phyloP scores from a whole-genome alignment of 2,113 vertebrate species.

The Lasiurus cinereus region DNA sequence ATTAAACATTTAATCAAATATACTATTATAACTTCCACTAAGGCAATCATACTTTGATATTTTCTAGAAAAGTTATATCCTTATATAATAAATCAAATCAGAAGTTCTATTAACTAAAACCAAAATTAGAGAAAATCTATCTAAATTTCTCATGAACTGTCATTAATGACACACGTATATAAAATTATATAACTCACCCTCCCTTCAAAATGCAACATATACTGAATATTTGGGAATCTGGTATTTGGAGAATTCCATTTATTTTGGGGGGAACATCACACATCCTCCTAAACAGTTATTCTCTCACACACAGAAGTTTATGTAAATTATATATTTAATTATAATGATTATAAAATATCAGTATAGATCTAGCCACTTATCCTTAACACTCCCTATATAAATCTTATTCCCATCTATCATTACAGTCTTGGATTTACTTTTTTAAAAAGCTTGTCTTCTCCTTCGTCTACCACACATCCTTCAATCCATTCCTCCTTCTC shows the following conservation, averaged over 20 bases:
- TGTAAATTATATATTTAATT: constrained; percentile 4
- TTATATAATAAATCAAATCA: not conserved
- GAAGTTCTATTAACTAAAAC: not conserved
- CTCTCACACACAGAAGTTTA: not conserved
- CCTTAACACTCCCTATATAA: constrained; percentile 30
- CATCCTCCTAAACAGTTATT: not conserved
- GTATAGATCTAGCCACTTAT: not conserved
- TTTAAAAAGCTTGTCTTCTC: not conserved
- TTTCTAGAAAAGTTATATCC: not conserved
- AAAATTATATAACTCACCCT: not conserved
- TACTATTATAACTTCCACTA: not conserved
- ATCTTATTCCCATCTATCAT: not conserved
- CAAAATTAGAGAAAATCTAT: constrained; percentile 13
- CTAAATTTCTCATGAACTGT: not conserved
- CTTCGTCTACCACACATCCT: not conserved
- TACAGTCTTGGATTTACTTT: not conserved
- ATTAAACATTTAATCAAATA: constrained; percentile 53
- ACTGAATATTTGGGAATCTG: not conserved
- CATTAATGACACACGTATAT: not conserved
- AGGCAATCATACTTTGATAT: not conserved
- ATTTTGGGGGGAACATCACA: not conserved
- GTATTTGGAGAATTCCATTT: constrained; percentile 25
- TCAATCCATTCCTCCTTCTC: not conserved
- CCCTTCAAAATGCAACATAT: not conserved
- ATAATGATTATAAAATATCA: constrained; percentile 34